phyloP scores from a whole-genome alignment of 2,797 vertebrate genomes.

The Microcaecilia unicolor region DNA sequence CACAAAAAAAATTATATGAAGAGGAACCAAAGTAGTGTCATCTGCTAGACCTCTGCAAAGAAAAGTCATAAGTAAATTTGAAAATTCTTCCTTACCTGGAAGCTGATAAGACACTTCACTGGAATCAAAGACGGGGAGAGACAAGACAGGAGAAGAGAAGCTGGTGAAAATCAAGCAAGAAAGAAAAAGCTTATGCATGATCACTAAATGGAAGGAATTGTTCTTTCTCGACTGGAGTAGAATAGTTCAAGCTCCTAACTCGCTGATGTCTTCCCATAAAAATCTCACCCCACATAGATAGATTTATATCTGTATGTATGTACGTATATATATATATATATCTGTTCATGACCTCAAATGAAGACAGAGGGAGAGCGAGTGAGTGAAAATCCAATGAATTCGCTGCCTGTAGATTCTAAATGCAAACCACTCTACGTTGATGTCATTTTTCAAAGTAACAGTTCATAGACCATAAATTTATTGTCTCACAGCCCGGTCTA shows the following conservation, averaged over 20 bases:
- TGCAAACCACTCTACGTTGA: conserved; percentile 58
- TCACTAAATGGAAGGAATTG: neutral
- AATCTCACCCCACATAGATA: conserved; percentile 17
- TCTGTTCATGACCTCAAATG: conserved; percentile 41
- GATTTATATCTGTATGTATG: no score
- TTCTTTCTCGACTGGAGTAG: conserved; percentile 3
- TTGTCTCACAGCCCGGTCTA: conserved; percentile 37
- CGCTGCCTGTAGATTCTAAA: conserved; percentile 40
- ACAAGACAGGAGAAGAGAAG: conserved; percentile 22
- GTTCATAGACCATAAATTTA: conserved; percentile 56
- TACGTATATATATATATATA: no score
- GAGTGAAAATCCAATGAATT: conserved; percentile 24
- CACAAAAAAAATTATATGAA: no score
- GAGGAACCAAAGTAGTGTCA: no score
- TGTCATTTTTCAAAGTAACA: conserved; percentile 62
- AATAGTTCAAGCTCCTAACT: neutral
- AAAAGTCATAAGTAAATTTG: no score
- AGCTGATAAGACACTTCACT: conserved; percentile 20
- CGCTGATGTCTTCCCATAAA: conserved; percentile 12
- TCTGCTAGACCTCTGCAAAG: no score
- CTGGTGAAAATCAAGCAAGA: conserved; percentile 37
- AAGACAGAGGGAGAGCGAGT: conserved; percentile 18
- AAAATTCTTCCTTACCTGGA: conserved; percentile 42
- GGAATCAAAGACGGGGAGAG: conserved; percentile 24
- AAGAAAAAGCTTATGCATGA: conserved; percentile 36